A percentile compares a stretch with the other conserved stretches of the same genome.
These are phyloP conservation scores for Centrocercus urophasianus DNA, from an alignment of 2,113 vertebrate species.

Conservation along the genomic window DNA sequence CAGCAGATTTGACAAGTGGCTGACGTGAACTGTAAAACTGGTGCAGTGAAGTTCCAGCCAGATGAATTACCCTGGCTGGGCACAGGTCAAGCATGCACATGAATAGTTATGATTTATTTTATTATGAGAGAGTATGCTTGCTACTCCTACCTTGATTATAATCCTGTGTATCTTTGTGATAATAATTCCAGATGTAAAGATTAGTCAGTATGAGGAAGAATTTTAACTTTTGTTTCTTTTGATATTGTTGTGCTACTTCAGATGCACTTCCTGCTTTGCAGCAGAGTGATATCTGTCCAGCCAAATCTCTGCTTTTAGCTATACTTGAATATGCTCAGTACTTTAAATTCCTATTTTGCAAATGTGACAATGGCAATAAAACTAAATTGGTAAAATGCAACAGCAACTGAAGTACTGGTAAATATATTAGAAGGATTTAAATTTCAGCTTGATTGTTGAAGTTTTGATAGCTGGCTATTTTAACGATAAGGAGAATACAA, in stretches of 20 bases:
- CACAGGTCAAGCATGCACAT: not conserved
- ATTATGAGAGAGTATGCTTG: not conserved
- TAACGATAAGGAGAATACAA: rapidly evolving
- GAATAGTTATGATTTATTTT: not conserved
- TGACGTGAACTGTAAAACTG: not conserved
- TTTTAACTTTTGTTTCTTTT: not conserved
- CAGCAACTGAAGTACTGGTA: not conserved
- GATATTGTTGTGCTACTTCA: not conserved
- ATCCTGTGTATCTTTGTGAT: not conserved
- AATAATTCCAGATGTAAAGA: not conserved
- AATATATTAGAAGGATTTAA: not conserved
- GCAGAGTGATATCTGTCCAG: not conserved
- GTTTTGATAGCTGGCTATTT: not conserved
- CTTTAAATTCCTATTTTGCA: not conserved
- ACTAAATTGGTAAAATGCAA: not conserved
- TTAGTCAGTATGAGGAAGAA: not conserved
- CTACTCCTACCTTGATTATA: not conserved
- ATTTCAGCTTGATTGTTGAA: not conserved
- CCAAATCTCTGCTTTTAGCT: not conserved
- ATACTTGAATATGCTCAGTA: not conserved
- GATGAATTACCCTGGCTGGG: not conserved
- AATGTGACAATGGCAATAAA: not conserved
- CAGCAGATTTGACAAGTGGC: not conserved
- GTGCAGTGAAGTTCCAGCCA: not conserved
- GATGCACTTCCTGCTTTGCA: not conserved